Percentiles rank a stretch among this genome's conserved stretches.
Evolutionary conservation across 2,113 vertebrate species (phyloP).

Genomic region (Callospermophilus lateralis): DNA sequence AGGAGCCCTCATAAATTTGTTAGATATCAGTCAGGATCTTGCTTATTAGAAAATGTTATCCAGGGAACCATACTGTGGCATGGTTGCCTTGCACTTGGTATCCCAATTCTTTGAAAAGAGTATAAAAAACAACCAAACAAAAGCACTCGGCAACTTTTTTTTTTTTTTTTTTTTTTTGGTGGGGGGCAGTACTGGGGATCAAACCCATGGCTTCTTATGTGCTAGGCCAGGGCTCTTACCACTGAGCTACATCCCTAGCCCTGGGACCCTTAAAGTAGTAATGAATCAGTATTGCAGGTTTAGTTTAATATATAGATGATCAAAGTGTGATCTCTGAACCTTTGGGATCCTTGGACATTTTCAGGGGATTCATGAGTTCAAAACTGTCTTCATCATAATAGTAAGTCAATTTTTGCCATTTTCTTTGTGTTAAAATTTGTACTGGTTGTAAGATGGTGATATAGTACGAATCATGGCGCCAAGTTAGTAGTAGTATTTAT

Average conservation of each 20-base stretch:
- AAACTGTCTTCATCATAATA: not conserved
- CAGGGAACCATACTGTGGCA: constrained; percentile 44
- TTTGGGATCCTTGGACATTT: not conserved
- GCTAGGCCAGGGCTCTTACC: not conserved
- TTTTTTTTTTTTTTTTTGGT: not conserved
- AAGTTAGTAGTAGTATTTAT: not conserved
- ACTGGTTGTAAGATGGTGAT: not conserved
- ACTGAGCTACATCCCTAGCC: not conserved
- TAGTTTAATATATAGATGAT: not conserved
- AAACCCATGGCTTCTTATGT: not conserved
- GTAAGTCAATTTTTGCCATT: not conserved
- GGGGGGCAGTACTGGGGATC: not conserved
- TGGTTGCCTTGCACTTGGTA: constrained; percentile 73
- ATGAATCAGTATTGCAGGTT: constrained; percentile 65
- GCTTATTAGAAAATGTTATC: constrained; percentile 70
- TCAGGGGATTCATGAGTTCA: not conserved
- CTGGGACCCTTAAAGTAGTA: constrained; percentile 68
- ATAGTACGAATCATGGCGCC: not conserved
- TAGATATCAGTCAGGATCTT: constrained; percentile 76
- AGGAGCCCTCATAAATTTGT: constrained; percentile 73
- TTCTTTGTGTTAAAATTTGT: not conserved
- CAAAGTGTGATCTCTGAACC: not conserved
- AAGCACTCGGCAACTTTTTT: not conserved
- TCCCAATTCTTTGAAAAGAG: constrained; percentile 73
- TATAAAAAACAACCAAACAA: constrained; percentile 80